Conservation (phyloP, 1,140 invertebrate genomes). For the Drosophila ercepeae region DNA sequence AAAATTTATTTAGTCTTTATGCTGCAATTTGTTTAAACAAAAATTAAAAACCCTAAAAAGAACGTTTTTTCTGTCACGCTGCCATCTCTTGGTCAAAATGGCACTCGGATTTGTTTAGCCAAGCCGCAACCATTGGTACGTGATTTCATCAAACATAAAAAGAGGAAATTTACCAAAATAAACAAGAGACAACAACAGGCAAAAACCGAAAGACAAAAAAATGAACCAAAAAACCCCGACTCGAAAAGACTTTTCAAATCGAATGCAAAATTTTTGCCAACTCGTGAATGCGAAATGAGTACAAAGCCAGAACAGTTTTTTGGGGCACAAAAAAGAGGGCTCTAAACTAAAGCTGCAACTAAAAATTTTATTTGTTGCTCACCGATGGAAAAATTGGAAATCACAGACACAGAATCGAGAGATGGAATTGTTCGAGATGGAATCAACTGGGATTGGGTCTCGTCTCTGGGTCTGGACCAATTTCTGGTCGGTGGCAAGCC, state of each 20-base stretch:
- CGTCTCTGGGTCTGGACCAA: slow-evolving; percentile 44
- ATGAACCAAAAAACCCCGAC: slow-evolving; percentile 3
- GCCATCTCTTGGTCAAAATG: slow-evolving; percentile 28
- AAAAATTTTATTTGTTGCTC: slow-evolving; percentile 32
- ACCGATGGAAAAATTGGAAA: slow-evolving; percentile 27
- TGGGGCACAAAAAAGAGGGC: background rate
- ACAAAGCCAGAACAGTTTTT: slow-evolving; percentile 21
- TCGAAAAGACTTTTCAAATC: slow-evolving; percentile 74
- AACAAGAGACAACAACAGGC: slow-evolving; percentile 35
- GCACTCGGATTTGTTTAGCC: slow-evolving; percentile 40
- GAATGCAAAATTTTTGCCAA: slow-evolving; percentile 81
- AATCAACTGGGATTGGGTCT: background rate
- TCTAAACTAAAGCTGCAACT: slow-evolving; percentile 38
- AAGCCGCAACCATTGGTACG: slow-evolving; percentile 61
- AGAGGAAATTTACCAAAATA: slow-evolving; percentile 50
- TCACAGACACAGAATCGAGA: slow-evolving; percentile 58
- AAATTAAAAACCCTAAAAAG: background rate
- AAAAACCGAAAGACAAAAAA: slow-evolving; percentile 6
- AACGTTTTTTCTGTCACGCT: slow-evolving; percentile 15
- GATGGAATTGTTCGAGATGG: slow-evolving; percentile 25
- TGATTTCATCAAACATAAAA: slow-evolving; percentile 80
- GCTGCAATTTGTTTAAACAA: too few relatives aligned
- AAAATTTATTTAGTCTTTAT: too few relatives aligned
- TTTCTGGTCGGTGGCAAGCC: slow-evolving; percentile 65
- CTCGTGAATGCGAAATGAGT: slow-evolving; percentile 77